Base-by-base conservation (phyloP, 1,140 invertebrate genomes). In the Listronotus oregonensis region DNA sequence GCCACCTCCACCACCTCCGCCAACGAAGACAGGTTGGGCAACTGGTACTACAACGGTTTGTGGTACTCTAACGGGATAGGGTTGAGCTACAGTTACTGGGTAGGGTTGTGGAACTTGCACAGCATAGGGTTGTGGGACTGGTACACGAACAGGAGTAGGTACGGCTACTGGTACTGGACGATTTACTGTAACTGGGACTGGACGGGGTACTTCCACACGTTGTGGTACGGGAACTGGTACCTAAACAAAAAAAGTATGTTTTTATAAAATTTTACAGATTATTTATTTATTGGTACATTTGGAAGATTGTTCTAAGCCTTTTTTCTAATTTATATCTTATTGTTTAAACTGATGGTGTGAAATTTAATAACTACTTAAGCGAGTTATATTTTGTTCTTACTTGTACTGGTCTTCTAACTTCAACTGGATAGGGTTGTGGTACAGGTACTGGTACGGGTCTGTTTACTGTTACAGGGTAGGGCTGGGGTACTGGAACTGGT, bases 401-500 rank as follows among this genome's bases (percentile, higher is more conserved):
- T 76, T 71, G 62, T 42, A 75, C 73, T 44, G 78, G 76, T 56
- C 75, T 73, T 54, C 73, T 72, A 8, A 78, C 74, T 61, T 76
- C 73, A 40, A 78, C 75, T 11, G 72, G 71, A 6, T 82, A 79
- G 0, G 79, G 75, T 12, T 78, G 75, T 54, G 75, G 71, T 44
- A 78, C 77, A 43, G 77, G 75, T 34, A 78, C 76, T 51, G 73
- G 75, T 11, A 80, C 77, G 1, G 80, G 80, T 3, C 83, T 81
- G 15, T 82, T 84, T 64, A 76, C 79, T 58, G 73, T 85, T 72
- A 79, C 75, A 5, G 78, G 75, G 10, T 74, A 73, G 4, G 74
- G 79, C 55, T 78, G 78, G 5, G 75, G 71, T 8, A 77, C 74
- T 8, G 71, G 69, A 8, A 73, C 78, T 42, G 73, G 73, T 11